These are phyloP conservation scores for Craterocephalus amniculus DNA, from an alignment of 2,797 vertebrate genomes.

Conservation along the genomic window DNA sequence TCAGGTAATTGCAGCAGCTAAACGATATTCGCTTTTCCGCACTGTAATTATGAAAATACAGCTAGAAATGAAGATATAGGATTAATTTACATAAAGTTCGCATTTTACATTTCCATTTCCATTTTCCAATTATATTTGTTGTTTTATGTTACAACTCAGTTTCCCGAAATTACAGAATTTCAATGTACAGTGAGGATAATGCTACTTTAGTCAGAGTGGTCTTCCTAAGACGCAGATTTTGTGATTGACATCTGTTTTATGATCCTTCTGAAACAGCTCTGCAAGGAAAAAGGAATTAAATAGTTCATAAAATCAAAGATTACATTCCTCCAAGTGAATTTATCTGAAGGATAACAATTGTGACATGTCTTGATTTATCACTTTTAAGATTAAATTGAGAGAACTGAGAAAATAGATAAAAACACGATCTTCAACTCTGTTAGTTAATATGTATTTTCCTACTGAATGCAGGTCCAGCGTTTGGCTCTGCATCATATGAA, in stretches of 20 bases:
- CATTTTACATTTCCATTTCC: neutral
- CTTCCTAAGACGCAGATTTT: neutral
- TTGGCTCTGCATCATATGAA: neutral
- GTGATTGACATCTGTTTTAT: neutral
- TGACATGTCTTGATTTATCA: neutral
- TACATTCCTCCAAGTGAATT: neutral
- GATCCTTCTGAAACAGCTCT: neutral
- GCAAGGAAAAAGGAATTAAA: neutral
- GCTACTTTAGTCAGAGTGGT: neutral
- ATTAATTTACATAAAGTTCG: neutral
- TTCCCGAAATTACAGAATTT: neutral
- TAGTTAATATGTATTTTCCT: neutral
- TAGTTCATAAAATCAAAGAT: neutral
- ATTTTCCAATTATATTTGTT: no score
- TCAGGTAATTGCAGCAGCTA: slow-evolving; percentile 17
- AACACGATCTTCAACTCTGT: no score
- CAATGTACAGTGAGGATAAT: no score
- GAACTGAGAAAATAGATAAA: no score
- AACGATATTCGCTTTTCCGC: slow-evolving; percentile 20
- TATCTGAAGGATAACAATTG: neutral
- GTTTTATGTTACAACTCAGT: neutral
- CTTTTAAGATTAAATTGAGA: neutral
- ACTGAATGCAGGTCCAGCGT: neutral
- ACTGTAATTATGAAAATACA: slow-evolving; percentile 3
- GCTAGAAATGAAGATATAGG: slow-evolving; percentile 6